A percentile compares a stretch with the other conserved stretches of the same genome.
phyloP scores from a whole-genome alignment of 2,888 invertebrate species.

The Tupiocoris notatus region DNA sequence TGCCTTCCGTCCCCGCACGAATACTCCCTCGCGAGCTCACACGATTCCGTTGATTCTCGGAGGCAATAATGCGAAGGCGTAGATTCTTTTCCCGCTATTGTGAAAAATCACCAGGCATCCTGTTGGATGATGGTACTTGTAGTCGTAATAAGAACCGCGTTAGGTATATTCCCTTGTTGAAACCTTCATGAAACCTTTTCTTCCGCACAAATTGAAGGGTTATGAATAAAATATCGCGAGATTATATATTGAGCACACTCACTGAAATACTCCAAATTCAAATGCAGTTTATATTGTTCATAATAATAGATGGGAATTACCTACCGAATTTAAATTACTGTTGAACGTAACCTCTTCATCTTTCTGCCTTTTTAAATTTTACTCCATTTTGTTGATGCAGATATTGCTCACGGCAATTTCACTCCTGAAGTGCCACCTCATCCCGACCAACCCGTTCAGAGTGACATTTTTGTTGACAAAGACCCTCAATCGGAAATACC shows the following conservation, averaged over 20 bases:
- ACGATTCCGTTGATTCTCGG: background rate
- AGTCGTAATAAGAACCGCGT: too few relatives aligned
- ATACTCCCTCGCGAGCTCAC: background rate
- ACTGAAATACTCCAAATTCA: too few relatives aligned
- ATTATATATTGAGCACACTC: too few relatives aligned
- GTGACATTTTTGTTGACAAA: slow-evolving; percentile 51
- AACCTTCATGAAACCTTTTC: too few relatives aligned
- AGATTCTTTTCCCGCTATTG: background rate
- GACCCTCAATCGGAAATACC: slow-evolving; percentile 52
- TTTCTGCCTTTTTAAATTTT: too few relatives aligned
- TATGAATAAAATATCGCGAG: too few relatives aligned
- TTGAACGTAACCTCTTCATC: too few relatives aligned
- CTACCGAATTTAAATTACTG: too few relatives aligned
- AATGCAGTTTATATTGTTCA: too few relatives aligned
- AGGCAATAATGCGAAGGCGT: background rate
- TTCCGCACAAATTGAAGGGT: too few relatives aligned
- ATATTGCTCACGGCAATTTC: slow-evolving; percentile 65
- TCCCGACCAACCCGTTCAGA: slow-evolving; percentile 53
- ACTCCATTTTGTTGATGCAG: slow-evolving; percentile 52
- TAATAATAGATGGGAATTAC: too few relatives aligned
- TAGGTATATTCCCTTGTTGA: too few relatives aligned
- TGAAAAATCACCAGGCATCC: background rate
- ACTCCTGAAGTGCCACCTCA: slow-evolving; percentile 66
- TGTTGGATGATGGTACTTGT: background rate
- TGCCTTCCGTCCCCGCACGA: slow-evolving; percentile 10